These are phyloP conservation scores for Eurytoma adleriae DNA, from an alignment of 2,888 invertebrate species.

Conservation along the genomic window DNA sequence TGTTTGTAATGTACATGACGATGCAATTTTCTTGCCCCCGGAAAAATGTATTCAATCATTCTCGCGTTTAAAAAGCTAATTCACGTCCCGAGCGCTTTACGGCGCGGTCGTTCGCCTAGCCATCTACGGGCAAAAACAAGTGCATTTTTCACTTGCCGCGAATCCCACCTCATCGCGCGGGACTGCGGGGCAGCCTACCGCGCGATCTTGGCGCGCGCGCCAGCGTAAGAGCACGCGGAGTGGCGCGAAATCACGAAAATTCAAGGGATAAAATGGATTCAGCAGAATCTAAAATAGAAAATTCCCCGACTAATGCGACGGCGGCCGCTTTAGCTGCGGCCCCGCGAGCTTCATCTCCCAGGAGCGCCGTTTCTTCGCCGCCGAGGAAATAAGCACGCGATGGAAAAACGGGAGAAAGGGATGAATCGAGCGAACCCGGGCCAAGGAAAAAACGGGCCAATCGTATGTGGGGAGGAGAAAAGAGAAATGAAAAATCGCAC, in stretches of 20 bases:
- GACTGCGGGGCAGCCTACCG: neutral
- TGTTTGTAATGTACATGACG: too few relatives aligned
- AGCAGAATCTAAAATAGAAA: conserved; percentile 69
- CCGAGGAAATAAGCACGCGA: conserved; percentile 56
- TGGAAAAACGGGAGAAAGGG: neutral
- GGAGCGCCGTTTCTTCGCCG: conserved; percentile 58
- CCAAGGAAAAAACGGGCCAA: too few relatives aligned
- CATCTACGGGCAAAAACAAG: conserved; percentile 16
- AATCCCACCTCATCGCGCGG: neutral
- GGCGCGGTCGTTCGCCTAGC: neutral
- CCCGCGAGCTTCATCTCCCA: conserved; percentile 61
- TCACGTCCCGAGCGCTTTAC: neutral
- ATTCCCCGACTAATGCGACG: conserved; percentile 66
- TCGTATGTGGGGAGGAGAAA: neutral
- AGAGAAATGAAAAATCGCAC: conserved; percentile 31
- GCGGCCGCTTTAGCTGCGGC: conserved; percentile 44
- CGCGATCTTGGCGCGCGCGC: neutral
- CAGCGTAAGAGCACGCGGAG: conserved; percentile 39
- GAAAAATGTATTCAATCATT: conserved; percentile 15
- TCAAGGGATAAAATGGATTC: conserved; percentile 68
- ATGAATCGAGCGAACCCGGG: too few relatives aligned
- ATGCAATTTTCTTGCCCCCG: too few relatives aligned
- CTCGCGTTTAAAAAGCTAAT: conserved; percentile 4
- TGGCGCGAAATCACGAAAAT: conserved; percentile 65
- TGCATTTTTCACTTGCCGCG: conserved; percentile 19